Base-by-base conservation (phyloP, 2,888 invertebrate species). In the Lampropteryx suffumata region DNA sequence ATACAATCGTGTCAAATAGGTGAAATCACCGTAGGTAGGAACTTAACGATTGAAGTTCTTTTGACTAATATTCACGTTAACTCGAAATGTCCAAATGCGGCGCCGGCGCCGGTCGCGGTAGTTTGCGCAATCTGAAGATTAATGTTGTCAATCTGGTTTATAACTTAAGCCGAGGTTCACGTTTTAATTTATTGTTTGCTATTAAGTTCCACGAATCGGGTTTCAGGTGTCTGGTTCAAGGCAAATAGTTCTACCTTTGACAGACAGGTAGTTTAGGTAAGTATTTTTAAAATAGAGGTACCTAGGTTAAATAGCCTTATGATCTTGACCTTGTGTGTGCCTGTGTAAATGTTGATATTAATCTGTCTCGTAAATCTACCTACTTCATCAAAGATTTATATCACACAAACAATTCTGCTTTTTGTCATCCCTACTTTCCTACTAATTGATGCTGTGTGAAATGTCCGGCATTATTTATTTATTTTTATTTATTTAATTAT, bases 61-160 rank as follows among this genome's bases (percentile, higher is more conserved):
- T 55, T 50, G 47, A 55, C 50, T 56, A 52, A 51, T 56, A 46
- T 35, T 44, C 39, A 43, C 32, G 34, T 51, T 46, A 51, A 46
- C 35, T 40, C 46, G 35, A 51, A 51, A 55, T 41, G 32, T 42
- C 56, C 50, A 42, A 52, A 48, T 35, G 33, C 57, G 57, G 55
- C 55, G 58, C 50, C 55, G 52, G 47, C 47, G 53, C 50, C 56
- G 46, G n/a, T n/a, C n/a, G n/a, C 56, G 17, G 45, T 55, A 35
- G 42, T 49, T 61, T 43, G 51, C 53, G 53, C 50, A 55, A 59
- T 54, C 54, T 43, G 17, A 29, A 41, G 50, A 62, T 59, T 57
- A 52, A 62, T 55, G 45, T 57, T 46, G 57, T 52, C 57, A 56
- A 52, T 62, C 59, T 59, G 56, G 59, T 57, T 46, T 47, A 27